phyloP scores from a whole-genome alignment of 2,113 vertebrate genomes.

The Rhinolophus sinicus region DNA sequence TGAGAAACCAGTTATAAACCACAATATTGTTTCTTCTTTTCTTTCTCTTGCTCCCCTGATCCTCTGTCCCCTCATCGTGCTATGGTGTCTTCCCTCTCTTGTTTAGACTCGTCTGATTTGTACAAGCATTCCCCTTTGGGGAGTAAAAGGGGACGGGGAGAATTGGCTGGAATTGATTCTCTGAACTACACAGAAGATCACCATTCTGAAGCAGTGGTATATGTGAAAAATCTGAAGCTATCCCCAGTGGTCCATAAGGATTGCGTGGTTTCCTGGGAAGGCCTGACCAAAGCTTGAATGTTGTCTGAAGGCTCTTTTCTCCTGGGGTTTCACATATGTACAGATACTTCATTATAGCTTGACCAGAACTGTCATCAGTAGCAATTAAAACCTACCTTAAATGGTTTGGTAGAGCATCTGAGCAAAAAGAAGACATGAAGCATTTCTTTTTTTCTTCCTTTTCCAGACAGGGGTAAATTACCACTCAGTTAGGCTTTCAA shows the following conservation, averaged over 20 bases:
- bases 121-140: background rate
- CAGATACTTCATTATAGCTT: background rate
- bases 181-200: constrained; percentile 4
- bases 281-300: background rate
- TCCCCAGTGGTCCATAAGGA: background rate
- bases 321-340: background rate
- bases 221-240: constrained; percentile 32
- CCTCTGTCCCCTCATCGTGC: background rate
- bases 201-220: background rate
- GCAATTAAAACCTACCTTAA: constrained; percentile 18
- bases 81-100: background rate
- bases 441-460: background rate
- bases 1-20: background rate
- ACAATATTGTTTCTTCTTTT: background rate
- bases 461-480: constrained; percentile 24
- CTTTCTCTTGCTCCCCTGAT: background rate
- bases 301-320: background rate
- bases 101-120: background rate
- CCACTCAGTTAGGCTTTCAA: background rate
- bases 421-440: constrained; percentile 6
- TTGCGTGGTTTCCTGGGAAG: background rate
- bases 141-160: background rate
- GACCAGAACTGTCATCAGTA: constrained; percentile 13
- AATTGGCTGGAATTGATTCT: constrained; percentile 15
- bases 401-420: background rate